Evolutionary conservation across 2,888 invertebrate genomes (phyloP).

Genomic region (Ophion obscuratus): DNA sequence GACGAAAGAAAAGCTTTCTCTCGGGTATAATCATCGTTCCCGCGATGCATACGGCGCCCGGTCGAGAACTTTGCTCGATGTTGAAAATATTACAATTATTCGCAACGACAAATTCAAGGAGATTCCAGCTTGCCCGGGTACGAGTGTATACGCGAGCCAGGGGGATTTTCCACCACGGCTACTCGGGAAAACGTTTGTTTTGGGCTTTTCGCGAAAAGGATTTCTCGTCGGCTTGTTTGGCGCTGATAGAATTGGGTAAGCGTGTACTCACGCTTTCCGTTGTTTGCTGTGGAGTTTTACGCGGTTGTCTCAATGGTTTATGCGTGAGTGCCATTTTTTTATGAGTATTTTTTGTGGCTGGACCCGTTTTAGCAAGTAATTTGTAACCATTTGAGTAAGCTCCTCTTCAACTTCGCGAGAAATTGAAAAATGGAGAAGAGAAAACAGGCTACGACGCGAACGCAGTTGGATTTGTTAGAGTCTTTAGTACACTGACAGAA

Average conservation of each 20-base stretch:
- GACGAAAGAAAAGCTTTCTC: slow-evolving; percentile 25
- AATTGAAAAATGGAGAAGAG: neutral
- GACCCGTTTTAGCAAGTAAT: neutral
- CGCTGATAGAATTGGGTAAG: neutral
- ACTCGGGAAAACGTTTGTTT: neutral
- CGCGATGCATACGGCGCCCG: neutral
- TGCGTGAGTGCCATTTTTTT: neutral
- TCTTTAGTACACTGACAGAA: no score
- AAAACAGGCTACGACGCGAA: neutral
- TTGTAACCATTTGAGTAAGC: neutral
- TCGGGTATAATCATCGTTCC: slow-evolving; percentile 43
- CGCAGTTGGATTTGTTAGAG: neutral
- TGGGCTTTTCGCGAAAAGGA: neutral
- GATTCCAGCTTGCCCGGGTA: neutral
- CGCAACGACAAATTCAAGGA: slow-evolving; percentile 18
- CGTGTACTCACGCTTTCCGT: neutral
- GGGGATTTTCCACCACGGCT: neutral
- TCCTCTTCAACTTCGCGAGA: neutral
- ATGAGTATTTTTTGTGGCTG: no score
- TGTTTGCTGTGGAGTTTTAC: neutral
- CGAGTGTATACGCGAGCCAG: neutral
- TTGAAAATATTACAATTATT: slow-evolving; percentile 49
- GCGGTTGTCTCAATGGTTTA: neutral
- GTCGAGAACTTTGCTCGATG: slow-evolving; percentile 30
- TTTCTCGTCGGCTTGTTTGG: neutral